Conservation (phyloP, 1,140 invertebrate species). For the Ectropis grisescens region DNA sequence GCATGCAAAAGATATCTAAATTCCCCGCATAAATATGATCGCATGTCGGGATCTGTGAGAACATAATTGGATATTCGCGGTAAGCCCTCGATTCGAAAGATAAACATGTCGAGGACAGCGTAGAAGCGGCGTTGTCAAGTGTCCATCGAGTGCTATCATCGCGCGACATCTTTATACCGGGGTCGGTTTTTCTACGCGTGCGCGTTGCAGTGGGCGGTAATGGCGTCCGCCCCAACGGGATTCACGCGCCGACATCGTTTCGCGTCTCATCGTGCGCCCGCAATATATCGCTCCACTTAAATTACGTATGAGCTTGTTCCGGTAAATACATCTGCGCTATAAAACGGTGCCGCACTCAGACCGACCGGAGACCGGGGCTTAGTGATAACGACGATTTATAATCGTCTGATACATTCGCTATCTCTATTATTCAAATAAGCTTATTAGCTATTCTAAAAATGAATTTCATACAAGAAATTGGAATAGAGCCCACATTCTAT, state of each 20-base stretch:
- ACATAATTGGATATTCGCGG: conserved; percentile 45
- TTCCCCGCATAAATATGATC: conserved; percentile 19
- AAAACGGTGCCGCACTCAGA: conserved; percentile 14
- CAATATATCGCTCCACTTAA: conserved; percentile 62
- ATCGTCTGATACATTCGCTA: no score
- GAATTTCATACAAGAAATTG: no score
- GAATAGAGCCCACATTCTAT: no score
- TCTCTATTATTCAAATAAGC: no score
- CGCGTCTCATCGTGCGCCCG: conserved; percentile 60
- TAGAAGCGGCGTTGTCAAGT: conserved; percentile 36
- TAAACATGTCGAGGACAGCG: conserved; percentile 24
- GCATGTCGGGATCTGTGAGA: conserved; percentile 23
- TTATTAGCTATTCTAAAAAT: no score
- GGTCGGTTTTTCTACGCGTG: conserved; percentile 55
- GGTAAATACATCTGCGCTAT: conserved; percentile 36
- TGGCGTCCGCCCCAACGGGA: conserved; percentile 60
- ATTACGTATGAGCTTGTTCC: conserved; percentile 56
- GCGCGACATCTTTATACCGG: conserved; percentile 46
- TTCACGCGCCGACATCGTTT: conserved; percentile 58
- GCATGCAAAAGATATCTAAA: conserved; percentile 28
- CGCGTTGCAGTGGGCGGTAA: conserved; percentile 53
- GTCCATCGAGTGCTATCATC: conserved; percentile 48
- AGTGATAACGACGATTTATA: no score
- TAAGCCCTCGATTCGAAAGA: conserved; percentile 35
- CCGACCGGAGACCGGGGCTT: no score